Conservation (phyloP, 2,888 invertebrate species). For the Drosophila limbata region DNA sequence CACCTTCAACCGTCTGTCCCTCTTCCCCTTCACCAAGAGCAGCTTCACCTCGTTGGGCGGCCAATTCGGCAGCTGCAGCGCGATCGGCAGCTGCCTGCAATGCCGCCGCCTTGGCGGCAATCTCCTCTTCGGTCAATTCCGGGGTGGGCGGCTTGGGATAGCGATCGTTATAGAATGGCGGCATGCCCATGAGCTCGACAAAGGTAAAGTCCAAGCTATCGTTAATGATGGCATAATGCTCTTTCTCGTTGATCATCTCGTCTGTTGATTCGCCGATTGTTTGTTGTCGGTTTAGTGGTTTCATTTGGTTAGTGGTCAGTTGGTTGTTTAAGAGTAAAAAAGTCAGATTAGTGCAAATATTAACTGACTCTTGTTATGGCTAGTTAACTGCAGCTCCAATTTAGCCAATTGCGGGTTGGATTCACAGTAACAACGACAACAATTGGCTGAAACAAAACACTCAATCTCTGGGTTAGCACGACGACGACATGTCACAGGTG, state of each 20-base stretch:
- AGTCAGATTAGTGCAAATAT: constrained; percentile 57
- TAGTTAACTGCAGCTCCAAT: constrained; percentile 42
- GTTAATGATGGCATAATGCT: constrained; percentile 96
- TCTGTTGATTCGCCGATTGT: constrained; percentile 86
- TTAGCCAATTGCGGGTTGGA: constrained; percentile 40
- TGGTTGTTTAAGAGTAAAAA: constrained; percentile 50
- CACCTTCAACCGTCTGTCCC: constrained; percentile 54
- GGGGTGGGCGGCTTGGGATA: constrained; percentile 85
- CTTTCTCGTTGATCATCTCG: constrained; percentile 94
- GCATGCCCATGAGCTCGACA: constrained; percentile 91
- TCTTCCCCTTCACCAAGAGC: constrained; percentile 59
- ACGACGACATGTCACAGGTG: neutral
- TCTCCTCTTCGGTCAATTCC: constrained; percentile 83
- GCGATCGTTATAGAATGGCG: constrained; percentile 85
- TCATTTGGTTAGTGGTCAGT: constrained; percentile 38
- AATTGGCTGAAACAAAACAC: constrained; percentile 23
- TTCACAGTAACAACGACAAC: constrained; percentile 27
- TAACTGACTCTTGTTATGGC: constrained; percentile 38
- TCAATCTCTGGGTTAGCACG: constrained; percentile 4
- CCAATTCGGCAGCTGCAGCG: constrained; percentile 45
- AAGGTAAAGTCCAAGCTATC: constrained; percentile 97
- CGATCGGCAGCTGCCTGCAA: constrained; percentile 51
- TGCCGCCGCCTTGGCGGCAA: constrained; percentile 79
- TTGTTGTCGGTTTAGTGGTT: constrained; percentile 25
- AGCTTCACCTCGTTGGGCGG: constrained; percentile 74